Evolutionary conservation across 2,888 invertebrate species (phyloP).

Genomic region (Harpalus rufipes): DNA sequence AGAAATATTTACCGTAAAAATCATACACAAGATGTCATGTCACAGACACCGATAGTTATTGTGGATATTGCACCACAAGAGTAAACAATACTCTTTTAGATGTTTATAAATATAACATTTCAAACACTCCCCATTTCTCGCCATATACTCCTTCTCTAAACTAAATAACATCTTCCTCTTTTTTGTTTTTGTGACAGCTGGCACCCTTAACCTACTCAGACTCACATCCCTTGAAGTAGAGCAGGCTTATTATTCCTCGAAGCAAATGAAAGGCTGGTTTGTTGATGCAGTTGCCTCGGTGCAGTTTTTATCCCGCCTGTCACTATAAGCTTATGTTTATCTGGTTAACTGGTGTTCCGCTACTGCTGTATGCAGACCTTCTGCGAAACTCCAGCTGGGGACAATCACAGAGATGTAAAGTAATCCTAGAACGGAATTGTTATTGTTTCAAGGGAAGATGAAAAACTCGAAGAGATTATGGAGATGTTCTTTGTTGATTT

Average conservation of each 20-base stretch:
- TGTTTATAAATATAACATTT: too few species aligned
- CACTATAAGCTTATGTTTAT: constrained; percentile 61
- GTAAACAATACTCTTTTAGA: too few species aligned
- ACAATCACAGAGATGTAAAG: constrained; percentile 49
- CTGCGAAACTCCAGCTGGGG: constrained; percentile 61
- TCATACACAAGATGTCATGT: too few species aligned
- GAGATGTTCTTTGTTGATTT: neutral
- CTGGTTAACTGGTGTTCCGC: constrained; percentile 51
- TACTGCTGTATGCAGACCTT: constrained; percentile 35
- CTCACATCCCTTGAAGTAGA: constrained; percentile 16
- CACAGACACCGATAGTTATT: too few species aligned
- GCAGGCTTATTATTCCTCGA: constrained; percentile 54
- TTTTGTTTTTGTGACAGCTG: constrained; percentile 27
- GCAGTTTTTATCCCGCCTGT: constrained; percentile 59
- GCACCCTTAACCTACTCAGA: constrained; percentile 16
- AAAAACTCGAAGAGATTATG: neutral
- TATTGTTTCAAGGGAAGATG: constrained; percentile 50
- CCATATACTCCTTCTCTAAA: neutral
- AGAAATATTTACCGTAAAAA: too few species aligned
- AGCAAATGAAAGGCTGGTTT: constrained; percentile 47
- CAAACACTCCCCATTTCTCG: neutral
- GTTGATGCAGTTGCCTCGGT: constrained; percentile 61
- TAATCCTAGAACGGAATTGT: constrained; percentile 35
- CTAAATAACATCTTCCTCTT: neutral
- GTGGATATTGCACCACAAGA: too few species aligned